Conservation (phyloP, 2,797 vertebrate genomes). For the Leptatherina wallacei region DNA sequence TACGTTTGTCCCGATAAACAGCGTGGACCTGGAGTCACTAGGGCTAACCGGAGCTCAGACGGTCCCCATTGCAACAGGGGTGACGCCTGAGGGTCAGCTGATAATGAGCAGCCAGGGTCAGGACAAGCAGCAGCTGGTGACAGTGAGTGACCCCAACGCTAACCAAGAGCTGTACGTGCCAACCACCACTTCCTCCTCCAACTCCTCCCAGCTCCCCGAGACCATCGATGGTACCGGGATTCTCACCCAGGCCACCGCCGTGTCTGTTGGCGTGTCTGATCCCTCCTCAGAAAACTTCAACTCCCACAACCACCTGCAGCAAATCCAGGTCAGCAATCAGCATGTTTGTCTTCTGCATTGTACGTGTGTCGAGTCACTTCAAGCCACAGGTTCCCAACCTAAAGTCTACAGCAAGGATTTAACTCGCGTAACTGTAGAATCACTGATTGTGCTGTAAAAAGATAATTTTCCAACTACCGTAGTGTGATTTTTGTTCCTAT, state of each 20-base stretch:
- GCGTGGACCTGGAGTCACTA: slow-evolving; percentile 96
- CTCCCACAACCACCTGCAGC: slow-evolving; percentile 94
- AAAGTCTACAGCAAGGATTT: not conserved
- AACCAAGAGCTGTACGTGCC: slow-evolving; percentile 94
- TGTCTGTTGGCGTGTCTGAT: slow-evolving; percentile 90
- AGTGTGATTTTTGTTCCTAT: not conserved
- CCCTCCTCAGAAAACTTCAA: slow-evolving; percentile 87
- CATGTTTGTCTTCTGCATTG: not conserved
- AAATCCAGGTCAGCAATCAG: slow-evolving; percentile 91
- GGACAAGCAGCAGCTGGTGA: slow-evolving; percentile 88
- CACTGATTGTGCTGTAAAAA: too few relatives aligned
- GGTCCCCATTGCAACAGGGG: slow-evolving; percentile 88
- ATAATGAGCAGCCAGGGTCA: slow-evolving; percentile 91
- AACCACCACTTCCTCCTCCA: slow-evolving; percentile 87
- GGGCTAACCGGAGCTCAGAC: slow-evolving; percentile 94
- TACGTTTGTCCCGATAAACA: slow-evolving; percentile 98
- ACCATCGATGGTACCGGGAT: slow-evolving; percentile 97
- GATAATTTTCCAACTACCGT: not conserved
- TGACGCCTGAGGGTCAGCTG: slow-evolving; percentile 93
- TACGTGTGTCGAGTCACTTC: not conserved
- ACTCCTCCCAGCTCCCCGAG: slow-evolving; percentile 91
- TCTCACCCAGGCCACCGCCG: slow-evolving; percentile 92
- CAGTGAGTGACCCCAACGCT: slow-evolving; percentile 80
- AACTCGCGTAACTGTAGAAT: too few relatives aligned
- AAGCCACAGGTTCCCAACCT: too few relatives aligned